Base-by-base conservation (phyloP, 2,113 vertebrate species). In the Tetraodon nigroviridis region DNA sequence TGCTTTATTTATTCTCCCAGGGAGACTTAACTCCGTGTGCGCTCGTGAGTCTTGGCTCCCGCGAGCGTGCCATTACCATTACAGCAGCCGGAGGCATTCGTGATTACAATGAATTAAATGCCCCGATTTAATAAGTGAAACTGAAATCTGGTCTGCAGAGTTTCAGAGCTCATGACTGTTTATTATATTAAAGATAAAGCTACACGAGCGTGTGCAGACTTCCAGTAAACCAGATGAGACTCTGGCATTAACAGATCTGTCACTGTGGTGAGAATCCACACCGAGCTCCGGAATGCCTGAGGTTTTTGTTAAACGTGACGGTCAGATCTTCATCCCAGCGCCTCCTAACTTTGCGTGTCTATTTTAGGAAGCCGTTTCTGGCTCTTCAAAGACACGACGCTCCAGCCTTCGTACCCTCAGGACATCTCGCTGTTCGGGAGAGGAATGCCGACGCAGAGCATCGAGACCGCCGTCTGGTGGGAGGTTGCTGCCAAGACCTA, bases 391-490 rank as follows among this genome's bases (percentile, higher is more conserved):
- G 96, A 98, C 76, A 97, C 95, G 15, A 95, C 93, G 60, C 91
- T 98, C 40, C 96, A 98, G 73, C 95, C 95, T 51, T 95, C 95
- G 12, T 99, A 97, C 84, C 97, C 96, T 87, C 93, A 97, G 86
- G 94, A 98, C 85, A 90, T 99, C 88, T 89, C 96, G 69, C 90
- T 94, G 67, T 94, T 99, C 42, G 96, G 97, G 79, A 95, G 75
- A 3, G 94, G 95, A 68, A 97, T 97, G 88, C 95, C 95, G 61
- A 92, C 93, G 2, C 94, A 98, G 73, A 96, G 93, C 51, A 98
- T 99, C 48, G 97, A 99, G 88, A 97, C 95, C 44, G 96, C 95
- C 61, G 95, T 99, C 75, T 99, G 97, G 97, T 99, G 97, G 96
- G 96, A 98, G 84, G 95, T 96, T 2, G 95, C 94, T 66, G 94